Base-by-base conservation (phyloP, 2,113 vertebrate genomes). In the Amphilophus citrinellus region DNA sequence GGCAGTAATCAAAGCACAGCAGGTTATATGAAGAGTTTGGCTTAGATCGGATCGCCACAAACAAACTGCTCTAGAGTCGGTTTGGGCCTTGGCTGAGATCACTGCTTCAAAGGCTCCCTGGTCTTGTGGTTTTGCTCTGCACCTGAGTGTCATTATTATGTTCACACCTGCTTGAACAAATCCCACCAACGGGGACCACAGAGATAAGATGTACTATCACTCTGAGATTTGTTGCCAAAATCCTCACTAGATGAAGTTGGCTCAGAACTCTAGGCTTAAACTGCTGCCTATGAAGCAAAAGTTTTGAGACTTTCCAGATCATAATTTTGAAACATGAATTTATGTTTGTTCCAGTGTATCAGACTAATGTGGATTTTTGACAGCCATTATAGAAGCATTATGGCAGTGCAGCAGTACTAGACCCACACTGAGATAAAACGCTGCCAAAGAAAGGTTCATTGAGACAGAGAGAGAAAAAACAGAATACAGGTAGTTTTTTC, bases 361-460 rank as follows among this genome's bases (percentile, higher is more conserved):
- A 78, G 58, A 68, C 56, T 27, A 24, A 59, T 42, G 4, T 5
- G 1, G 59, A 59, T 78, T 30, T 53, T 78, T 62, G 50, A 20
- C 78, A 87, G 27, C 62, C 35, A 61, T 76, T 61, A 75, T n/a
- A 27, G 37, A 53, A 24, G 42, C 42, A 50, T 71, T 71, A 71
- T 50, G 4, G 1, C 20, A 57, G 22, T 18, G 65, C 73, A 68
- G 22, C 14, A 73, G 27, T 35, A n/a, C 47, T 73, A 27, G 47
- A 56, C 27, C 47, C 80, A 57, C 50, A 77, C 76, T 77, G 75
- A 85, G 86, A 87, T 87, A 61, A 86, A 88, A 76, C 65, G 3
- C 22, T 60, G 24, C 47, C 47, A 15, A 61, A 61, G 22, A 57
- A 6, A 18, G 68, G 27, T 30, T 56, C 3, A 32, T 50, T 32